A percentile compares a stretch with the other conserved stretches of the same genome.
Evolutionary conservation across 2,113 vertebrate genomes (phyloP).

Genomic region (Andinoacara biseriatus): DNA sequence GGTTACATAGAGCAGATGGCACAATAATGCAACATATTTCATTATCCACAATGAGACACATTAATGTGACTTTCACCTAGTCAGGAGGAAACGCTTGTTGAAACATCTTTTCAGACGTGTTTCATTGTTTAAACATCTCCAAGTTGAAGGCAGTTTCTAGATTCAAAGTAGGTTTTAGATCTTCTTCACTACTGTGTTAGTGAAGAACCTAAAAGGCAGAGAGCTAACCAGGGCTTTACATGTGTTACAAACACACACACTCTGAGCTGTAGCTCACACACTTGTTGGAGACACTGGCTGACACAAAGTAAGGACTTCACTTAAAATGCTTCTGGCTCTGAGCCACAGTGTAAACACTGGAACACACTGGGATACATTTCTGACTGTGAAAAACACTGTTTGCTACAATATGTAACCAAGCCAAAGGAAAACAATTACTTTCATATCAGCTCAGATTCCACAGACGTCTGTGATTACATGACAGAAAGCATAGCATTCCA

Average conservation of each 20-base stretch:
- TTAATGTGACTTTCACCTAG: neutral
- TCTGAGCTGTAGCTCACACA: neutral
- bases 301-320: neutral
- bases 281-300: neutral
- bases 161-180: neutral
- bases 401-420: constrained; percentile 23
- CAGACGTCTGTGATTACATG: constrained; percentile 73
- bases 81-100: neutral
- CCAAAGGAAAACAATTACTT: constrained; percentile 70
- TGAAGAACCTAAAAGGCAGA: neutral
- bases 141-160: neutral
- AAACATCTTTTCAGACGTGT: neutral
- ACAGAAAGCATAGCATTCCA: constrained; percentile 81
- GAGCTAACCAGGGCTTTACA: neutral
- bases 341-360: constrained; percentile 14
- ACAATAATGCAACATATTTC: neutral
- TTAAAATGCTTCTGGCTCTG: neutral
- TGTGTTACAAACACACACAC: neutral
- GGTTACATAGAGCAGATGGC: neutral
- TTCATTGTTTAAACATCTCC: neutral
- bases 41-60: neutral
- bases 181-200: neutral
- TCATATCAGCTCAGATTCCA: constrained; percentile 76
- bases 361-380: constrained; percentile 11
- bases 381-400: constrained; percentile 62